Evolutionary conservation across 37 sponge, comb jelly and placozoan genomes (phyloP).

Genomic region (Oscarella lobularis): DNA sequence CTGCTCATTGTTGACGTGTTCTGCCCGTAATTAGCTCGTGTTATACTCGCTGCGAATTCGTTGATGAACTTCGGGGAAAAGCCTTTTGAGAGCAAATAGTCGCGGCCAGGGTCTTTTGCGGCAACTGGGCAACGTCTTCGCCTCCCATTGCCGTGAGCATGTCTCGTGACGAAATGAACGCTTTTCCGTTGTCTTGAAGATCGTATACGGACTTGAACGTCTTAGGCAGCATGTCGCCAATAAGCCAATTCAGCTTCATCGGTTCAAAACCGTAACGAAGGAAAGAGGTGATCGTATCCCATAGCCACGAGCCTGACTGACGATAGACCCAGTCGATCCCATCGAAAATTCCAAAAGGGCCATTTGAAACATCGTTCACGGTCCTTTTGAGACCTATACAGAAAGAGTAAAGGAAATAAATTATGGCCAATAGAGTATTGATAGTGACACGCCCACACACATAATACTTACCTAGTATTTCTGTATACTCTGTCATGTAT

Average conservation of each 20-base stretch:
- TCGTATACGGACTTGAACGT: slow-evolving; percentile 50
- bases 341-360: slow-evolving; percentile 45
- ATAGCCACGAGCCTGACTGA: slow-evolving; percentile 18
- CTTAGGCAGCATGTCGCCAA: slow-evolving; percentile 21
- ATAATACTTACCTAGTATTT: no score
- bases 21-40: slow-evolving; percentile 66
- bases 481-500: slow-evolving; percentile 51
- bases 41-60: slow-evolving; percentile 47
- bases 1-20: slow-evolving; percentile 22
- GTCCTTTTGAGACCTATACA: background rate
- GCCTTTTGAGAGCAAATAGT: slow-evolving; percentile 16
- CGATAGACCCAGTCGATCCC: slow-evolving; percentile 35
- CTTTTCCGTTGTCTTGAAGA: slow-evolving; percentile 36
- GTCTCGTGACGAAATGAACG: slow-evolving; percentile 51
- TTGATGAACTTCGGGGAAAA: slow-evolving; percentile 10
- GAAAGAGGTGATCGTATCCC: slow-evolving; percentile 23
- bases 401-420: no score
- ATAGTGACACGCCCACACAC: no score
- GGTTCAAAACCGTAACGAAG: slow-evolving; percentile 53
- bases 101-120: slow-evolving; percentile 32
- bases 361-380: background rate
- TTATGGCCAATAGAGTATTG: no score
- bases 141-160: slow-evolving; percentile 72
- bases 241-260: slow-evolving; percentile 17
- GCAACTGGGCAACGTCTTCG: slow-evolving; percentile 9